These are phyloP conservation scores for Ariopsis seemanni DNA, from an alignment of 2,113 vertebrate species.

Conservation along the genomic window DNA sequence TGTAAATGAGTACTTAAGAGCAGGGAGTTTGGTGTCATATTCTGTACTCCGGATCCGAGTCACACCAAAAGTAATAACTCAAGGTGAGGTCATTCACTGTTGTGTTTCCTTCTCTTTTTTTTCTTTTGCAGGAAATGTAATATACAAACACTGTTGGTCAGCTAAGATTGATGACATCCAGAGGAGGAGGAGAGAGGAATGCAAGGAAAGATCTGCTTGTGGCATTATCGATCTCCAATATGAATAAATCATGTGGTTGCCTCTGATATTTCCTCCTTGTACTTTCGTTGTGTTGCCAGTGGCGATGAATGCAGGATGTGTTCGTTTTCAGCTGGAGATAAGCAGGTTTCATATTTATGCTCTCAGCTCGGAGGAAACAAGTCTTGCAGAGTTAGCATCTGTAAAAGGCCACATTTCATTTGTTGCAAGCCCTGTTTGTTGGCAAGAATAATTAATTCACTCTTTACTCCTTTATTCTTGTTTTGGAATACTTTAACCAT, in stretches of 20 bases:
- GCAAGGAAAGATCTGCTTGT: conserved; percentile 32
- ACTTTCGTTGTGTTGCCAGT: conserved; percentile 30
- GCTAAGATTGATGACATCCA: conserved; percentile 32
- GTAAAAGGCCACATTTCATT: conserved; percentile 2
- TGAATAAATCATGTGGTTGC: conserved; percentile 31
- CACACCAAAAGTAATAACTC: conserved; percentile 1
- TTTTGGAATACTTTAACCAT: neutral
- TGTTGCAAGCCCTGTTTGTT: neutral
- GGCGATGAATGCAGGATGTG: conserved; percentile 23
- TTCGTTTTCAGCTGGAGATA: conserved; percentile 35
- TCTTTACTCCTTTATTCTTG: neutral
- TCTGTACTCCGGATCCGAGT: neutral
- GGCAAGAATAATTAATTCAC: neutral
- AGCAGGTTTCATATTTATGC: conserved; percentile 39
- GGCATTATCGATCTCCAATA: conserved; percentile 29
- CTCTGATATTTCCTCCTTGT: conserved; percentile 42
- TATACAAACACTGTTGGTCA: conserved; percentile 13
- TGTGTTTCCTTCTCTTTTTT: neutral
- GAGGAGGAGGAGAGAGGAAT: conserved; percentile 5
- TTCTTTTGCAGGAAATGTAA: neutral
- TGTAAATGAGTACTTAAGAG: neutral
- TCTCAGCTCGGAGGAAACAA: conserved; percentile 13
- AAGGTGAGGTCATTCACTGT: neutral
- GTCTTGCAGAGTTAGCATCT: conserved; percentile 7
- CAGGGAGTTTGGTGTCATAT: neutral